Percentiles rank a stretch among this genome's conserved stretches.
Evolutionary conservation across 2,113 vertebrate genomes (phyloP).

Genomic region (Anolis sagrei): DNA sequence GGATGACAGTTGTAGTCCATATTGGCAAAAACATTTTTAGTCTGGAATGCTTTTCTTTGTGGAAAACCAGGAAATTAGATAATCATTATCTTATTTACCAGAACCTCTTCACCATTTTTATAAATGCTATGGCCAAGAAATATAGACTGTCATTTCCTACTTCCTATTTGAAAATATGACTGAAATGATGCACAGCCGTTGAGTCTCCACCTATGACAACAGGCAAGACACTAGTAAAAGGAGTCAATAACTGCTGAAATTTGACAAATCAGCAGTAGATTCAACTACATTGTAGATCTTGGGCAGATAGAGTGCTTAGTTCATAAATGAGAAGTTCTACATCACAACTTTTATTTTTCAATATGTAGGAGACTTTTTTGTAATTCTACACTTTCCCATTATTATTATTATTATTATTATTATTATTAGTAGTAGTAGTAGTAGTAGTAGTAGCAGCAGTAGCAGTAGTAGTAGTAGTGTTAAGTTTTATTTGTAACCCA

Average conservation of each 20-base stretch:
- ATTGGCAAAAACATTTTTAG: neutral
- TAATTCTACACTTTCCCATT: too few relatives aligned
- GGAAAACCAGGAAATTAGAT: constrained; percentile 5
- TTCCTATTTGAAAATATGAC: constrained; percentile 1
- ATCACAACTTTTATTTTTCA: too few relatives aligned
- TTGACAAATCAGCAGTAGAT: neutral
- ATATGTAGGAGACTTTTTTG: too few relatives aligned
- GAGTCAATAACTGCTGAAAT: too few relatives aligned
- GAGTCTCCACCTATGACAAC: neutral
- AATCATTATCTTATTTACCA: constrained; percentile 42
- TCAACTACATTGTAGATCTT: neutral
- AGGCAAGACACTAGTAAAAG: neutral
- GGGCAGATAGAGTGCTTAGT: too few relatives aligned
- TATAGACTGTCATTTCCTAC: constrained; percentile 29
- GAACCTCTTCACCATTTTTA: constrained; percentile 38
- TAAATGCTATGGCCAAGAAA: constrained; percentile 36
- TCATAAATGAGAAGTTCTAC: too few relatives aligned
- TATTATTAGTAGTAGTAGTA: too few relatives aligned
- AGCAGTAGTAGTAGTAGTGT: too few relatives aligned
- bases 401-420: too few relatives aligned
- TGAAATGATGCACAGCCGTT: constrained; percentile 21
- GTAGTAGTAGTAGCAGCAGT: too few relatives aligned
- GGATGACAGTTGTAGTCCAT: neutral
- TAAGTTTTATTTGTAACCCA: too few relatives aligned
- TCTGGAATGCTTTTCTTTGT: constrained; percentile 11